Evolutionary conservation across 2,113 vertebrate species (phyloP).

Genomic region (Leucosticte australis): DNA sequence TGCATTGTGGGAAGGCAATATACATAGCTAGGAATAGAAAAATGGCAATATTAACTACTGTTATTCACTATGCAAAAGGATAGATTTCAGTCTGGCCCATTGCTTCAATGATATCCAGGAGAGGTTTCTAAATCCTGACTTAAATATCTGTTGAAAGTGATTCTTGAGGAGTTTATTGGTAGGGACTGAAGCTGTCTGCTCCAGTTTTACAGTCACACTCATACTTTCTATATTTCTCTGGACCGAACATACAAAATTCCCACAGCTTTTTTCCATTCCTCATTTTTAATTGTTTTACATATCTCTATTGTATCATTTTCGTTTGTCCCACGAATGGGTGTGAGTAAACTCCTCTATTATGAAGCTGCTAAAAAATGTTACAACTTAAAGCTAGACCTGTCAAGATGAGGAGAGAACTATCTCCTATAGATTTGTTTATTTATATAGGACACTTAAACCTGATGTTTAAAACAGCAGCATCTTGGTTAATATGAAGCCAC

Average conservation of each 20-base stretch:
- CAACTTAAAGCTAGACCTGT: neutral
- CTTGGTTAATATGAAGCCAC: neutral
- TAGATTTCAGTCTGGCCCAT: neutral
- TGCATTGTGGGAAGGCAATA: neutral
- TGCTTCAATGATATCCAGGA: neutral
- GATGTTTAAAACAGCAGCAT: neutral
- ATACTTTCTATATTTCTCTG: neutral
- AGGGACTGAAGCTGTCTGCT: neutral
- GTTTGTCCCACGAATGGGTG: neutral
- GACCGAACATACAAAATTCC: neutral
- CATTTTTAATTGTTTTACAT: neutral
- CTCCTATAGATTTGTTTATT: neutral
- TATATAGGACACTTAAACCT: neutral
- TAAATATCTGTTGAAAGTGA: neutral
- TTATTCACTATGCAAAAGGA: neutral
- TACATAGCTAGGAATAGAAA: neutral
- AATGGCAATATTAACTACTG: neutral
- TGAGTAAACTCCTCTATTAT: neutral
- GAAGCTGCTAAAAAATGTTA: neutral
- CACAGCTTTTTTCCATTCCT: neutral
- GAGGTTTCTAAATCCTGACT: neutral
- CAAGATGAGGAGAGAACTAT: neutral
- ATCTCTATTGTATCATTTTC: neutral
- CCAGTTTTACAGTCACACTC: neutral
- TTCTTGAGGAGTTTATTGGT: neutral